Conservation (phyloP, 1,140 invertebrate species). For the Microplitis demolitor region DNA sequence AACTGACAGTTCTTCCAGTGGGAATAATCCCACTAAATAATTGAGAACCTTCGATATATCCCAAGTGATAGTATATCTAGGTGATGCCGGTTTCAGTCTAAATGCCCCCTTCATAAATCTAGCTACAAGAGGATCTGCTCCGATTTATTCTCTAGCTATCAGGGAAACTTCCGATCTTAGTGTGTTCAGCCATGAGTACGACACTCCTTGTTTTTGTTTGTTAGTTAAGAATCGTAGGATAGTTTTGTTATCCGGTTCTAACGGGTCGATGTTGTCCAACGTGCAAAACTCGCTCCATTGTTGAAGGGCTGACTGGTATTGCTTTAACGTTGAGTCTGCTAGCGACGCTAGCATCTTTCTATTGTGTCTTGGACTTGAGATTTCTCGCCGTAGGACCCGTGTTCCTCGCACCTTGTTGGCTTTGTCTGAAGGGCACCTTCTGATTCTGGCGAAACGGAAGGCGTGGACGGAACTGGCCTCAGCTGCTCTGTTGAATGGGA, state of each 20-base stretch:
- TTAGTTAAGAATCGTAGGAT: background rate
- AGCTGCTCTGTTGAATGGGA: no score
- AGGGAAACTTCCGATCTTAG: background rate
- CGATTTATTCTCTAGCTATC: background rate
- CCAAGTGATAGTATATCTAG: background rate
- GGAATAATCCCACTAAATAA: background rate
- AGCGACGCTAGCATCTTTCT: no score
- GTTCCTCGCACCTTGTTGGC: background rate
- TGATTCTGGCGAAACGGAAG: no score
- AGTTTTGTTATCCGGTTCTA: background rate
- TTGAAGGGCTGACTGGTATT: constrained; percentile 13
- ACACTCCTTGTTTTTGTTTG: background rate
- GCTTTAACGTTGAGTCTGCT: no score
- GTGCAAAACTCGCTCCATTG: constrained; percentile 8
- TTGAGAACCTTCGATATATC: background rate
- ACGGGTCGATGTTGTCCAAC: background rate
- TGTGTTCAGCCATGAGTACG: background rate
- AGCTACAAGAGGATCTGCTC: background rate
- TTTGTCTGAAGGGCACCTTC: no score
- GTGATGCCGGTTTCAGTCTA: background rate
- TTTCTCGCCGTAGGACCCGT: background rate
- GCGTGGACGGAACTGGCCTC: no score
- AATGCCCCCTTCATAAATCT: background rate
- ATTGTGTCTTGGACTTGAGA: background rate
- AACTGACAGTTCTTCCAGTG: background rate